Evolutionary conservation across 2,888 invertebrate species (phyloP), one percentile per base, ranked within the genome.

Genomic region (Ochropleura plecta): DNA sequence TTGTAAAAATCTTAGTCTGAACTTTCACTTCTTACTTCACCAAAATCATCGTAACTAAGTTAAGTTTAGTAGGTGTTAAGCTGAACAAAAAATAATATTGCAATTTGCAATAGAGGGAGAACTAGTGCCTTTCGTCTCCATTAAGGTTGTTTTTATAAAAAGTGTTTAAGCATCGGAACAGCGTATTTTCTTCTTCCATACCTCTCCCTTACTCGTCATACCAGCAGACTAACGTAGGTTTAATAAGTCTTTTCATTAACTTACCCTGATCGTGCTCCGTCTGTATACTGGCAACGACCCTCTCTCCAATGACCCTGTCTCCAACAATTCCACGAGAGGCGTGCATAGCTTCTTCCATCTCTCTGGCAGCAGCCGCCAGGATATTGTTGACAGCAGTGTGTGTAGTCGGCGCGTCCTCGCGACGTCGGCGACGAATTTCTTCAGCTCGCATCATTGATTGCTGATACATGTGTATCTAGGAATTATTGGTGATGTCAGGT

Each of bases 381-480:
- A 96, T 96, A 85, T 96, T 96, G 90, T 96, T 96, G 55, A 96
- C 96, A 0, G 96, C 96, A 0, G 96, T 95, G 82, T 96, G 95
- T 3, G 96, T 96, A 9, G 93, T 93, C 0, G 96, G 93, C 20
- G 93, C 88, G 79, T 96, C 95, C 89, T 91, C 91, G 3, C 95
- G 93, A 49, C 96, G 96, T 18, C 96, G 93, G 48, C 96, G 91
- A 0, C 96, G 92, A 18, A 95, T 93, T 87, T 96, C 95, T 75
- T 96, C 96, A 0, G 96, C 96, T 0, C 96, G 93, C 95, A 96
- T 96, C 96, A 96, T 96, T 3, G 96, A 96, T 83, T 96, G 96
- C 86, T 96, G 96, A 90, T 96, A 96, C 94, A 96, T 92, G 91
- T 96, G 96, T 79, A 96, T 96, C 95, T 96, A 90, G 59, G 76